Evolutionary conservation across 2,113 vertebrate genomes (phyloP).

Genomic region (Menura novaehollandiae): DNA sequence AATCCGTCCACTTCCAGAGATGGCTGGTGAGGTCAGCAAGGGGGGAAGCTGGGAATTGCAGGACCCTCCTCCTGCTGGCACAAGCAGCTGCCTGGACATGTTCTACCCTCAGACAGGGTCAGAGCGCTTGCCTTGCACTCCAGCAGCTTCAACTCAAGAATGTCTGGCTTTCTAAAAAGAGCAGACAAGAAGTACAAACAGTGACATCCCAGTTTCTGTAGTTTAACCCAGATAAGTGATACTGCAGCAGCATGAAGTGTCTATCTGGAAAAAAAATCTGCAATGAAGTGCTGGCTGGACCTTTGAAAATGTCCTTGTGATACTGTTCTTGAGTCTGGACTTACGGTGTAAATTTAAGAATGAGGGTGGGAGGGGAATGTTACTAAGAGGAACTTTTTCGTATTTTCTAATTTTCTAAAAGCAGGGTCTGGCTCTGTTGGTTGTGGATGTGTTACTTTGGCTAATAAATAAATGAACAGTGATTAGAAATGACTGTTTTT

Average conservation of each 20-base stretch:
- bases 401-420: slow-evolving; percentile 39
- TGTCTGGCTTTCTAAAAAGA: neutral
- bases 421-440: neutral
- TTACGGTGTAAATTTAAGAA: neutral
- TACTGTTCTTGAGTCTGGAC: neutral
- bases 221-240: neutral
- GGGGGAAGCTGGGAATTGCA: neutral
- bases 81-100: neutral
- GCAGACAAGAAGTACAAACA: neutral
- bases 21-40: neutral
- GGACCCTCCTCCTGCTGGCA: neutral
- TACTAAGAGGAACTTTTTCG: neutral
- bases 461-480: neutral
- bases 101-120: neutral
- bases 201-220: neutral
- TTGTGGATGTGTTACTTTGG: neutral
- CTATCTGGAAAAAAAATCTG: neutral
- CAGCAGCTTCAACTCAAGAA: neutral
- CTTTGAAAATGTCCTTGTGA: neutral
- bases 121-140: neutral
- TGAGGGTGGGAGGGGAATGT: neutral
- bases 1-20: neutral
- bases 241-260: neutral
- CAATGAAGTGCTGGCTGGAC: neutral
- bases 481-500: neutral